These are phyloP conservation scores for Doris montereyensis DNA, from an alignment of 2,888 invertebrate species.

Conservation along the genomic window DNA sequence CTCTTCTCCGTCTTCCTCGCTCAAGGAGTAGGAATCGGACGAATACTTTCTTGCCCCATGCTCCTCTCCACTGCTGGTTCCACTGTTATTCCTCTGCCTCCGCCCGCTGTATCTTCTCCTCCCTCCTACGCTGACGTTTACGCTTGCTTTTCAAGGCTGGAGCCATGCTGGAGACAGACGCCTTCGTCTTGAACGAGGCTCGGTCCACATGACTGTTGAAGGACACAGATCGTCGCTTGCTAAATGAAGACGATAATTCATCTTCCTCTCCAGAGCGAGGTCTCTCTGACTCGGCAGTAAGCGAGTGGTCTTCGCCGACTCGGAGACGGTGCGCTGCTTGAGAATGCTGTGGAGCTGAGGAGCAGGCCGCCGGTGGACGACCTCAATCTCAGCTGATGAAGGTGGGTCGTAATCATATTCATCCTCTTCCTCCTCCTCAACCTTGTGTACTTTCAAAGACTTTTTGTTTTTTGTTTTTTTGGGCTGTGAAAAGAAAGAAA, in stretches of 20 bases:
- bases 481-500: no score
- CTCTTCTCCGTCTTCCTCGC: slow-evolving; percentile 49
- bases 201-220: slow-evolving; percentile 69
- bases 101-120: slow-evolving; percentile 56
- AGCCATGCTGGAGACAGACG: slow-evolving; percentile 67
- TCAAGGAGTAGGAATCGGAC: slow-evolving; percentile 51
- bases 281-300: slow-evolving; percentile 36
- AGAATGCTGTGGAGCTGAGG: slow-evolving; percentile 66
- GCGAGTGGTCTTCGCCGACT: slow-evolving; percentile 73
- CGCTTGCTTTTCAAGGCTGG: slow-evolving; percentile 67
- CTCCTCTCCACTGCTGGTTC: slow-evolving; percentile 58
- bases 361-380: slow-evolving; percentile 56
- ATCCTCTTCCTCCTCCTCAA: slow-evolving; percentile 50
- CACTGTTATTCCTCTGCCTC: slow-evolving; percentile 54
- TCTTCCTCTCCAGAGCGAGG: slow-evolving; percentile 45
- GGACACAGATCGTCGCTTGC: slow-evolving; percentile 65
- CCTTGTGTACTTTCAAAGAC: no score
- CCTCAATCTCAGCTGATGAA: slow-evolving; percentile 65
- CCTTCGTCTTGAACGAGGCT: slow-evolving; percentile 63
- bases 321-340: slow-evolving; percentile 75
- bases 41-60: slow-evolving; percentile 35
- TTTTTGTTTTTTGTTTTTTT: no score
- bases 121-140: slow-evolving; percentile 60
- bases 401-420: slow-evolving; percentile 50
- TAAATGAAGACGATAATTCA: slow-evolving; percentile 36